phyloP scores from a whole-genome alignment of 2,113 vertebrate genomes.

The Lynx canadensis region DNA sequence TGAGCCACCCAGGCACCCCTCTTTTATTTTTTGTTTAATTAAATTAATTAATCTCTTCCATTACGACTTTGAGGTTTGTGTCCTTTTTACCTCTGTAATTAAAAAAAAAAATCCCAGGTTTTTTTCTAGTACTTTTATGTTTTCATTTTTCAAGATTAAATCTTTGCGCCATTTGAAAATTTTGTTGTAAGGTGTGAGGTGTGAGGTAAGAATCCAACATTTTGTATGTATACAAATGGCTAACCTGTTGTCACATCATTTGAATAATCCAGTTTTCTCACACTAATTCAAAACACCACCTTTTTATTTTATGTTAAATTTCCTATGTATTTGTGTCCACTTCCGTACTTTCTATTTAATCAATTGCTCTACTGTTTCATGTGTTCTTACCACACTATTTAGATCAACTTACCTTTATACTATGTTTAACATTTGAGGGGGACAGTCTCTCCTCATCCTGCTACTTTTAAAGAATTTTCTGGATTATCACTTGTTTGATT shows the following conservation, averaged over 20 bases:
- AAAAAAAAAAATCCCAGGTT: background rate
- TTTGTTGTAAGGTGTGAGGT: background rate
- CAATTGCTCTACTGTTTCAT: background rate
- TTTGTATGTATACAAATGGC: background rate
- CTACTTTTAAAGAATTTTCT: background rate
- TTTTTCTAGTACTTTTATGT: background rate
- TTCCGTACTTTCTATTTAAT: background rate
- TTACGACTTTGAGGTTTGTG: background rate
- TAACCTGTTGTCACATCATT: background rate
- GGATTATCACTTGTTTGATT: background rate
- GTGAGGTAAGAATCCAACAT: background rate
- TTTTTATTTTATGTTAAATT: conserved; percentile 15
- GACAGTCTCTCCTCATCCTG: background rate
- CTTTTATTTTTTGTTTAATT: background rate
- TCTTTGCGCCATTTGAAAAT: background rate
- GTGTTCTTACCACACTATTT: background rate
- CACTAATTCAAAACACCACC: background rate
- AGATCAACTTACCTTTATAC: background rate
- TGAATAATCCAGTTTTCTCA: background rate
- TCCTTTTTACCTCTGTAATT: background rate
- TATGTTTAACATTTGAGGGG: background rate
- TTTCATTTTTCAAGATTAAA: background rate
- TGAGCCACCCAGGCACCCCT: too few relatives aligned
- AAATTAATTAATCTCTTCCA: background rate
- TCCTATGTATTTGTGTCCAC: background rate